A percentile compares a stretch with the other conserved stretches of the same genome.
Evolutionary conservation across 2,888 invertebrate species (phyloP).

Genomic region (Adineta ricciae): DNA sequence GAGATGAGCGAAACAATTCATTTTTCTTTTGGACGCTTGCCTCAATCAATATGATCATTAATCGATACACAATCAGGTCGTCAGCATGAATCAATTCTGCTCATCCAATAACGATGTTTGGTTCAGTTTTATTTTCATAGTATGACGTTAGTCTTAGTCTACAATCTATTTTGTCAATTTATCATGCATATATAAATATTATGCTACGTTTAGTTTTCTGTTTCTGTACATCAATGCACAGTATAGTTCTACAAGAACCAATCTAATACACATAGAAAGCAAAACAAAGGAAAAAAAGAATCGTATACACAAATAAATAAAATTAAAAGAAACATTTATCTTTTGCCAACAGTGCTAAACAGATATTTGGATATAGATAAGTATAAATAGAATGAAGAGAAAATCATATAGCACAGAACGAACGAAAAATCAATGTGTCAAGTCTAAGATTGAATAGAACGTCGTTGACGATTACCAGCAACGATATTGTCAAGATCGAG

Average conservation of each 20-base stretch:
- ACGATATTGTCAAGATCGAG: constrained; percentile 10
- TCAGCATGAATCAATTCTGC: too few species aligned
- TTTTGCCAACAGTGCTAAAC: neutral
- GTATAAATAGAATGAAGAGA: neutral
- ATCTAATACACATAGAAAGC: neutral
- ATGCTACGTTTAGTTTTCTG: neutral
- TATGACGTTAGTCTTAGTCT: too few species aligned
- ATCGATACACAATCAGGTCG: too few species aligned
- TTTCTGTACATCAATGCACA: neutral
- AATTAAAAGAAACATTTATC: neutral
- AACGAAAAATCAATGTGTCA: too few species aligned
- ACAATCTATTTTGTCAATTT: too few species aligned
- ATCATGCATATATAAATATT: neutral
- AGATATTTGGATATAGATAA: neutral
- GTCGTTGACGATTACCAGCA: neutral
- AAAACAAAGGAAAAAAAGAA: neutral
- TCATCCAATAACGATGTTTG: too few species aligned
- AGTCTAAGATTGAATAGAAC: neutral
- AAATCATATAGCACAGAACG: neutral
- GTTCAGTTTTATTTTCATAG: too few species aligned
- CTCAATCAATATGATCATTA: too few species aligned
- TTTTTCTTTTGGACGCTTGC: too few species aligned
- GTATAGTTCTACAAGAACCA: neutral
- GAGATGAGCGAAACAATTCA: too few species aligned
- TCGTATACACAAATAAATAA: neutral